Evolutionary conservation across 2,113 vertebrate species (phyloP).

Genomic region (Dascyllus trimaculatus): DNA sequence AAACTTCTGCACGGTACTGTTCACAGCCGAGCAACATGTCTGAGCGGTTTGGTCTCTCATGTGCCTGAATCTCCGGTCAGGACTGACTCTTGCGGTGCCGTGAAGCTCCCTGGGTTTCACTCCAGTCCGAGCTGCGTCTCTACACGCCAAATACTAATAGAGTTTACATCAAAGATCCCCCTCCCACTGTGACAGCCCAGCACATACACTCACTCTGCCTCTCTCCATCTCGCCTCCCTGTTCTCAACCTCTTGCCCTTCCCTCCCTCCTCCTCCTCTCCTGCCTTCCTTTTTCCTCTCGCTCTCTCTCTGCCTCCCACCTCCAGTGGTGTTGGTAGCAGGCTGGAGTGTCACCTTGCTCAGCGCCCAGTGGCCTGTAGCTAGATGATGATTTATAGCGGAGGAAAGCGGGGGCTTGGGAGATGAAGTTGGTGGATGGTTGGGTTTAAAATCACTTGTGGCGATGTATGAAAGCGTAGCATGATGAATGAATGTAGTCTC

Average conservation of each 20-base stretch:
- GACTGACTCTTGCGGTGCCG: conserved; percentile 11
- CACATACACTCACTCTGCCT: conserved; percentile 33
- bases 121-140: conserved; percentile 44
- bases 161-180: conserved; percentile 71
- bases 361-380: conserved; percentile 64
- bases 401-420: conserved; percentile 44
- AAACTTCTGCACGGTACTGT: background rate
- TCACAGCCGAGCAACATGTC: conserved; percentile 22
- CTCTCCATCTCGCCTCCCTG: conserved; percentile 17
- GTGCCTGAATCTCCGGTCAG: conserved; percentile 14
- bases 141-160: conserved; percentile 61
- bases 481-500: conserved; percentile 63
- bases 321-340: conserved; percentile 38
- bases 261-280: conserved; percentile 16
- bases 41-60: background rate
- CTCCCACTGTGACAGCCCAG: conserved; percentile 63
- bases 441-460: conserved; percentile 73
- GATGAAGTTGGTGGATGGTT: conserved; percentile 65
- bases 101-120: conserved; percentile 44
- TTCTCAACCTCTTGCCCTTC: conserved; percentile 49
- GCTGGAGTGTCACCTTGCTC: conserved; percentile 75
- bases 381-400: conserved; percentile 76
- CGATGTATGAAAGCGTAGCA: conserved; percentile 41
- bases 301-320: conserved; percentile 43
- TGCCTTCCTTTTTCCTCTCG: background rate